Conservation (phyloP, 2,113 vertebrate species). For the Pan paniscus region DNA sequence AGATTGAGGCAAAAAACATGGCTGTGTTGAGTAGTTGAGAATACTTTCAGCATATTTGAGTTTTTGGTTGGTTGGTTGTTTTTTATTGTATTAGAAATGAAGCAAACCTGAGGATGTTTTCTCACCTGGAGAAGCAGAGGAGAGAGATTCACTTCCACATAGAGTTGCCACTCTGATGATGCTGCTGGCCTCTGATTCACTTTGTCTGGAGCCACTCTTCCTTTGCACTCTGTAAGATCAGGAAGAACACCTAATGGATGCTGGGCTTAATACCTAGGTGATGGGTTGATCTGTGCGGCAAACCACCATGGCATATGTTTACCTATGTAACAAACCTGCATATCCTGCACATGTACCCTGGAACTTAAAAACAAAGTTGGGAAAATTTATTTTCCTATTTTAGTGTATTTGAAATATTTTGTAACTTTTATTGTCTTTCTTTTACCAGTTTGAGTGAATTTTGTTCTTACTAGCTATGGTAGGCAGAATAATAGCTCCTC, state of each 20-base stretch:
- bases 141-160: neutral
- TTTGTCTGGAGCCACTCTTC: neutral
- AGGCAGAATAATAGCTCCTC: neutral
- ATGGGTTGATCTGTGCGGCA: too few species aligned
- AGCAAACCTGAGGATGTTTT: neutral
- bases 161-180: neutral
- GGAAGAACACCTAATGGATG: too few species aligned
- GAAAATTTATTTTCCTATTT: neutral
- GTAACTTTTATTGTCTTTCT: neutral
- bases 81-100: neutral
- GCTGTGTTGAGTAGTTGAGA: neutral
- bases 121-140: neutral
- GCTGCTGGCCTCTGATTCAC: neutral
- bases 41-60: neutral
- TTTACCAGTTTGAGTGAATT: neutral
- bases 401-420: neutral
- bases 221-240: neutral
- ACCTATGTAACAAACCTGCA: too few species aligned
- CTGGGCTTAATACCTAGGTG: too few species aligned
- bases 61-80: neutral
- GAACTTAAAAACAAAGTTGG: neutral
- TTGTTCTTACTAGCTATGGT: neutral
- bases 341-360: too few species aligned
- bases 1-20: neutral
- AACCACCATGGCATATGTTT: too few species aligned